These are phyloP conservation scores for Drosophila phalerata DNA, from an alignment of 2,888 invertebrate species.

Conservation along the genomic window DNA sequence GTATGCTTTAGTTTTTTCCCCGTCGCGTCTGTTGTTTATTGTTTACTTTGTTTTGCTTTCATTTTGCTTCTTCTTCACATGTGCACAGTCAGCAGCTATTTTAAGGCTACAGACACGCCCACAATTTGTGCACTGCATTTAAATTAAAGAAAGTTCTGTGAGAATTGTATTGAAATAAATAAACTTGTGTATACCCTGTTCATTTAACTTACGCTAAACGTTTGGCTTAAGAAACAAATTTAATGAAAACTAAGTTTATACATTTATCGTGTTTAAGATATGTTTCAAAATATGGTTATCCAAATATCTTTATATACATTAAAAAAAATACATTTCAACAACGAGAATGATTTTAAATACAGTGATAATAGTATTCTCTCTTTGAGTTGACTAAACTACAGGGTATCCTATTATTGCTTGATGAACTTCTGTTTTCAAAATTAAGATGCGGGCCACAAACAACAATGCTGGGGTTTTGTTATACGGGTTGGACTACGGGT, in stretches of 20 bases:
- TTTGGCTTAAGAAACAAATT: not conserved
- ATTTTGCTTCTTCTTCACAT: conserved; percentile 22
- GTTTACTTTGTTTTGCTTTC: conserved; percentile 40
- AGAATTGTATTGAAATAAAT: not conserved
- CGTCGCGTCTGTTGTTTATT: conserved; percentile 25
- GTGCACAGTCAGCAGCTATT: conserved; percentile 59
- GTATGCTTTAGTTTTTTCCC: conserved; percentile 55
- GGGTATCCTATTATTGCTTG: conserved; percentile 33
- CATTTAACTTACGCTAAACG: not conserved
- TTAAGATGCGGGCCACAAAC: conserved; percentile 34
- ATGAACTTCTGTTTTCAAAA: conserved; percentile 41
- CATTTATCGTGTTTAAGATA: no score
- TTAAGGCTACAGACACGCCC: conserved; percentile 41
- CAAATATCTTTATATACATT: no score
- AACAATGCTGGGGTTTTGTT: conserved; percentile 17
- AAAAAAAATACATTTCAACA: no score
- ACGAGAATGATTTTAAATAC: no score
- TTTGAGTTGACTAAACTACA: not conserved
- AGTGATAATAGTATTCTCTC: not conserved
- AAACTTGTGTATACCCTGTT: conserved; percentile 16
- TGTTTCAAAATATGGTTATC: no score
- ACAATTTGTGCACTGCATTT: conserved; percentile 60
- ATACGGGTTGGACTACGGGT: conserved; percentile 16
- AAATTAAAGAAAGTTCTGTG: conserved; percentile 38
- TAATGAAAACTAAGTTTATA: not conserved